phyloP scores from a whole-genome alignment of 2,797 vertebrate species.

The Lindbergichthys nudifrons region DNA sequence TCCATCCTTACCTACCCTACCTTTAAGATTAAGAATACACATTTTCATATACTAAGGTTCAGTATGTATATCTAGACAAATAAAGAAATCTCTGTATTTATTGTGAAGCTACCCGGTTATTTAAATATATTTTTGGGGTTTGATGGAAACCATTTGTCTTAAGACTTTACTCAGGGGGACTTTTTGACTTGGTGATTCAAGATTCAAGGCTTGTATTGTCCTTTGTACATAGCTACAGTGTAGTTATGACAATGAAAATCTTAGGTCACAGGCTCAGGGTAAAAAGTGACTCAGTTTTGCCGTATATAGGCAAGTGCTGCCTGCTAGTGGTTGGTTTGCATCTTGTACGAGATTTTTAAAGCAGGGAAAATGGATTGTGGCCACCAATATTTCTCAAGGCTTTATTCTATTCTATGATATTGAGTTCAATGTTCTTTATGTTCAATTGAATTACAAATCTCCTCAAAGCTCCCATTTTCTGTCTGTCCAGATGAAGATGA shows the following conservation, averaged over 20 bases:
- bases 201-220: no score
- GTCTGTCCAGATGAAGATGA: background rate
- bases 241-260: no score
- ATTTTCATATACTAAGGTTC: background rate
- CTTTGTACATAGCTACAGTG: no score
- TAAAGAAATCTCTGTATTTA: background rate
- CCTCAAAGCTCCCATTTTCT: conserved; percentile 5
- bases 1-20: no score
- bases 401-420: conserved; percentile 5
- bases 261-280: background rate
- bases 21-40: conserved; percentile 6
- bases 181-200: conserved; percentile 1
- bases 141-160: conserved; percentile 4
- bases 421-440: background rate
- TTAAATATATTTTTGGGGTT: background rate
- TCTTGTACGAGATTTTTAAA: background rate
- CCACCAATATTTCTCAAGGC: background rate
- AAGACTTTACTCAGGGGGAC: background rate
- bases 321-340: background rate
- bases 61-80: background rate
- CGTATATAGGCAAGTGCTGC: background rate
- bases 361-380: background rate
- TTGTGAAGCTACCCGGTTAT: background rate
- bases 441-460: background rate
- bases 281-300: background rate